Conservation (phyloP, 2,113 vertebrate species). For the Cynoglossus semilaevis region DNA sequence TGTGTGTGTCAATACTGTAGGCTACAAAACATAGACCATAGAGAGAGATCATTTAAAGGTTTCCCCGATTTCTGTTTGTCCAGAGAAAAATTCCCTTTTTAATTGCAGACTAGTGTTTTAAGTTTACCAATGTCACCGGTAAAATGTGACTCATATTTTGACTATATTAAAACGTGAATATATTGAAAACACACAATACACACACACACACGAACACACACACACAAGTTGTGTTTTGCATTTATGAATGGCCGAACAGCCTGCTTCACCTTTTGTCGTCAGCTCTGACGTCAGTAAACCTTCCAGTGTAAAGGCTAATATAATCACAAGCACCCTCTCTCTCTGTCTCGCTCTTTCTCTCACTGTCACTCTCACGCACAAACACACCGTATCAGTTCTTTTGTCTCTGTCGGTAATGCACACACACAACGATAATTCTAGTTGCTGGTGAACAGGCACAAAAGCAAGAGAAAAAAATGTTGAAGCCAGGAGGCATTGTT, state of each 20-base stretch:
- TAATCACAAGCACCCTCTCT: slow-evolving; percentile 44
- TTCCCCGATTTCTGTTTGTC: too few relatives aligned
- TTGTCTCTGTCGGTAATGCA: slow-evolving; percentile 31
- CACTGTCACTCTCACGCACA: slow-evolving; percentile 21
- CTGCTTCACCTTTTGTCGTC: slow-evolving; percentile 9
- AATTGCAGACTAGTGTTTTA: too few relatives aligned
- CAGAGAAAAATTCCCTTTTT: too few relatives aligned
- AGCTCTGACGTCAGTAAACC: slow-evolving; percentile 59
- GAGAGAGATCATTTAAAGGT: too few relatives aligned
- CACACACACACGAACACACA: slow-evolving; percentile 9
- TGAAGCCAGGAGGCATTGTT: slow-evolving; percentile 1
- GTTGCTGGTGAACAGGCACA: slow-evolving; percentile 24
- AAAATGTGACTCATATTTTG: slow-evolving; percentile 22
- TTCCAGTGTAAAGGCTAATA: slow-evolving; percentile 61
- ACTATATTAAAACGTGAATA: too few relatives aligned
- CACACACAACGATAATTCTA: slow-evolving; percentile 1
- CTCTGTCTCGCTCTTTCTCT: slow-evolving; percentile 18
- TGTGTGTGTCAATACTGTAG: too few relatives aligned
- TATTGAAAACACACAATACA: slow-evolving; percentile 8
- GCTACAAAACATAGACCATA: too few relatives aligned
- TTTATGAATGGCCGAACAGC: slow-evolving; percentile 45
- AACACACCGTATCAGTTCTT: slow-evolving; percentile 8
- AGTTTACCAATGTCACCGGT: not conserved
- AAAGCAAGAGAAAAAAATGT: slow-evolving; percentile 13
- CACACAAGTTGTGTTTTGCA: slow-evolving; percentile 7